These are phyloP conservation scores for Ischnura elegans DNA, from an alignment of 2,888 invertebrate species.

Conservation along the genomic window DNA sequence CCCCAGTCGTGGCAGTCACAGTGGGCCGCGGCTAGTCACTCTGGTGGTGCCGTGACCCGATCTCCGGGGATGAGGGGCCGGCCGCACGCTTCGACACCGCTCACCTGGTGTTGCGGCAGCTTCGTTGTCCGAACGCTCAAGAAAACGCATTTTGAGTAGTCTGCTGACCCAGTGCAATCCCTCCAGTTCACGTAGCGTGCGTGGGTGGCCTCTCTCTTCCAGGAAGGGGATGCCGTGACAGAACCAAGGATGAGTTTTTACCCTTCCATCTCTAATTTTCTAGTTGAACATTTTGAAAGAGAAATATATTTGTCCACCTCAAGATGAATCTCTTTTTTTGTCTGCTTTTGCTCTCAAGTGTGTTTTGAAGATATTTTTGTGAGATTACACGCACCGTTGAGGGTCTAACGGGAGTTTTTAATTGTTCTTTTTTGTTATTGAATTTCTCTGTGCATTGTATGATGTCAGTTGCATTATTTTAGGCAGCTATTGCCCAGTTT, in stretches of 20 bases:
- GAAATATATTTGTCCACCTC: neutral
- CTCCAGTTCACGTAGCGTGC: neutral
- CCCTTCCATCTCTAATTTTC: slow-evolving; percentile 69
- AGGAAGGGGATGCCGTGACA: neutral
- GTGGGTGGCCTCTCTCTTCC: neutral
- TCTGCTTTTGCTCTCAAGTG: slow-evolving; percentile 19
- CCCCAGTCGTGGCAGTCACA: slow-evolving; percentile 54
- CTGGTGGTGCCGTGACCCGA: slow-evolving; percentile 28
- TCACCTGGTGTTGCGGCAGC: slow-evolving; percentile 88
- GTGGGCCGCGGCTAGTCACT: slow-evolving; percentile 1
- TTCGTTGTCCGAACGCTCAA: slow-evolving; percentile 88
- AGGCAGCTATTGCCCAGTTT: neutral
- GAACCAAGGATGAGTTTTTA: slow-evolving; percentile 40
- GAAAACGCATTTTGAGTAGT: slow-evolving; percentile 86
- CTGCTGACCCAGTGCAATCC: slow-evolving; percentile 72
- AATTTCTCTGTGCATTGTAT: neutral
- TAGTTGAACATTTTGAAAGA: slow-evolving; percentile 48
- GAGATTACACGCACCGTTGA: neutral
- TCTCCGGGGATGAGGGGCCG: slow-evolving; percentile 36
- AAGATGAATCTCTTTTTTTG: slow-evolving; percentile 35
- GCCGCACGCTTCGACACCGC: slow-evolving; percentile 33
- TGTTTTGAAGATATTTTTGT: slow-evolving; percentile 21
- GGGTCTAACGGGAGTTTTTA: neutral
- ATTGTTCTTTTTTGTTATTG: neutral
- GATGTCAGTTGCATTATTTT: neutral